A percentile compares a stretch with the other conserved stretches of the same genome.
phyloP scores from a whole-genome alignment of 2,113 vertebrate species.

The Nothocercus julius region DNA sequence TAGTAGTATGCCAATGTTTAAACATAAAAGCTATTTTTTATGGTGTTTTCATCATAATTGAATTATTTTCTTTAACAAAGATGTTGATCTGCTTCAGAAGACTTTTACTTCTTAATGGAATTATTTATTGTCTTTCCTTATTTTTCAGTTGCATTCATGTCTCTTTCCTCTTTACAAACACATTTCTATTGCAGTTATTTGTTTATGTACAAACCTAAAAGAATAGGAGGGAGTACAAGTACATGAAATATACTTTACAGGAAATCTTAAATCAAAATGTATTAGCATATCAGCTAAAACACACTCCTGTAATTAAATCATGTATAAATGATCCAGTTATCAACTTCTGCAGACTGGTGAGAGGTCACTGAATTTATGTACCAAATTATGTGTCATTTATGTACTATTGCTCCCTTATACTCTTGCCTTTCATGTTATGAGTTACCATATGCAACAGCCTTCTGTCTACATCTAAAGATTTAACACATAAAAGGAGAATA shows the following conservation, averaged over 20 bases:
- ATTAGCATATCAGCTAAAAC: neutral
- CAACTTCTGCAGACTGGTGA: neutral
- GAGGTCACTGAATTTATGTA: neutral
- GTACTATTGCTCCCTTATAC: neutral
- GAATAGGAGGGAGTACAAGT: neutral
- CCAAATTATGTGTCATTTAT: neutral
- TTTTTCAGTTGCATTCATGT: neutral
- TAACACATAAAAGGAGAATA: neutral
- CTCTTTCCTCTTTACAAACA: neutral
- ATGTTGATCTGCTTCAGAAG: neutral
- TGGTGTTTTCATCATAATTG: neutral
- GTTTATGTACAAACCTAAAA: neutral
- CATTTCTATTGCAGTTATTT: neutral
- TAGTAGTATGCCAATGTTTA: neutral
- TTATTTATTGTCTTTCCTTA: neutral
- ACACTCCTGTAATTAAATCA: neutral
- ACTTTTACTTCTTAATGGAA: neutral
- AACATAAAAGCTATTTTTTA: neutral
- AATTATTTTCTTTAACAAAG: neutral
- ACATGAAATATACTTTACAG: neutral
- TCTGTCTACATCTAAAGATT: neutral
- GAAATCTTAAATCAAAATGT: neutral
- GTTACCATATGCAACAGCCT: neutral
- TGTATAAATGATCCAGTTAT: neutral
- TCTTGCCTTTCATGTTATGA: neutral